Conservation (phyloP, 2,113 vertebrate genomes). For the Poeciliopsis retropinna region DNA sequence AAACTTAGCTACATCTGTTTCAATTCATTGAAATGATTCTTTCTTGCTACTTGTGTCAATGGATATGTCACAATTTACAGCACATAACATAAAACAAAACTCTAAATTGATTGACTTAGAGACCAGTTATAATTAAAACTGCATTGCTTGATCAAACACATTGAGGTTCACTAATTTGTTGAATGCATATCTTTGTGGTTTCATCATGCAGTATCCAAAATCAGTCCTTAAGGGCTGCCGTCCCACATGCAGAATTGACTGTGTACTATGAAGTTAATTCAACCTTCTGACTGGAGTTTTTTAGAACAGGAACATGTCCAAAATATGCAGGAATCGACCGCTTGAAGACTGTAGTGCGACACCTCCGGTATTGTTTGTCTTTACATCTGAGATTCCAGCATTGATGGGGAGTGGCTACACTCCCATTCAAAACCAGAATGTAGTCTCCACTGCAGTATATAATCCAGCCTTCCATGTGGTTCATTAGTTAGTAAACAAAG, state of each 20-base stretch:
- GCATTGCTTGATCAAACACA: background rate
- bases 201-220: background rate
- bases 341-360: background rate
- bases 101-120: background rate
- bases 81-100: too few relatives aligned
- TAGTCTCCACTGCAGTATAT: background rate
- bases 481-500: constrained; percentile 30
- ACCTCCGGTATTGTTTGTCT: background rate
- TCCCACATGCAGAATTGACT: too few relatives aligned
- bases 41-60: too few relatives aligned
- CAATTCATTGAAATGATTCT: too few relatives aligned
- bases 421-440: background rate
- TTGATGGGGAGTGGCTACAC: too few relatives aligned
- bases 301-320: background rate
- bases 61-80: too few relatives aligned
- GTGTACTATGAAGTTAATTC: too few relatives aligned
- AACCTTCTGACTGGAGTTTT: background rate
- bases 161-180: background rate
- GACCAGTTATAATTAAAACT: background rate
- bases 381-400: background rate
- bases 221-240: background rate
- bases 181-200: background rate
- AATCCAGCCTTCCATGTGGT: constrained; percentile 6
- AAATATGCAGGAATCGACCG: background rate
- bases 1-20: too few relatives aligned